Evolutionary conservation across 2,888 invertebrate species (phyloP), one percentile per base, ranked within the genome.

Genomic region (Parelbella ahira): DNA sequence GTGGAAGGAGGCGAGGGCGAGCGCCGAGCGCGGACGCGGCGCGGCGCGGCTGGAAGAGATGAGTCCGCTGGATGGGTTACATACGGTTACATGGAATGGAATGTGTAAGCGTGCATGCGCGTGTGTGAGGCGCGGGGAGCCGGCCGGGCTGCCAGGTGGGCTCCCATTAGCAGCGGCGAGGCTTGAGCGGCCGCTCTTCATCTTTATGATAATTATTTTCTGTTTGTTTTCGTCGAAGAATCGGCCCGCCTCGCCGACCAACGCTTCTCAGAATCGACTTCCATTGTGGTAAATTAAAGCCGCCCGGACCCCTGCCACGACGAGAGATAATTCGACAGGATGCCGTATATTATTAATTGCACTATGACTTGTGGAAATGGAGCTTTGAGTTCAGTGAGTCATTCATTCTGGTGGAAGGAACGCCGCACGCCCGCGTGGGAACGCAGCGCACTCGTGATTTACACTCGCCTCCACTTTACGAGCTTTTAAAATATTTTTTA

Each of bases 191-290:
- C 76, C 82, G 78, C 84, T 83, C 83, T 86, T 87, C 86, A 86
- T 87, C 86, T 86, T 87, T 86, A 86, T 86, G 86, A 84, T 87
- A 87, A 87, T 87, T 86, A 87, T 86, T 87, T 86, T 83, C 81
- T 87, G 86, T 87, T 87, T 86, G 87, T 87, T 87, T 87, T 87
- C 84, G 83, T 79, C 80, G 76, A 79, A 76, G 82, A 80, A 82
- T 83, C 84, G 82, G 73, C 75, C 81, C 83, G 82, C 82, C 80
- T 81, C 77, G 75, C 78, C 72, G 73, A 44, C 58, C 78, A 68
- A 72, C 81, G 81, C 75, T 87, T 86, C 86, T 82, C 80, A 72
- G 86, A 87, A 86, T 78, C 78, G 68, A 76, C 80, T 78, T 83
- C 84, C 83, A 86, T 86, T 86, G 87, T 87, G 86, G 84, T 84